phyloP scores from a whole-genome alignment of 2,797 vertebrate species.

The Momotus momota region DNA sequence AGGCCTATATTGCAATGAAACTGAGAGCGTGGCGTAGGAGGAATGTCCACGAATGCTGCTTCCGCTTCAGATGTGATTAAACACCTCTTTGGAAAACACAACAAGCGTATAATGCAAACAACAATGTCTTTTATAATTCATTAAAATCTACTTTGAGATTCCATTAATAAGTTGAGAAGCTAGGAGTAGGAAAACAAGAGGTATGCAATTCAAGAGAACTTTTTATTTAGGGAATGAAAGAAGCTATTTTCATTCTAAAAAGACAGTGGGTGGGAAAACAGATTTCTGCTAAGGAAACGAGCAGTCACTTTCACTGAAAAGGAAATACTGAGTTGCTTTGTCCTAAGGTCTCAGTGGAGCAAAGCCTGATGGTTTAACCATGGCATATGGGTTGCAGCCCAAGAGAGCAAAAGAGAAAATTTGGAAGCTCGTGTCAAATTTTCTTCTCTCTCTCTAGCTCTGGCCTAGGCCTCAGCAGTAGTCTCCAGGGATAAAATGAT shows the following conservation, averaged over 20 bases:
- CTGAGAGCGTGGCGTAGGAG: not conserved
- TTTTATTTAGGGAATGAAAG: not conserved
- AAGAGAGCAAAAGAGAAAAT: slow-evolving; percentile 70
- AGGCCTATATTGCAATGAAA: not conserved
- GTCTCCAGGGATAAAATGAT: slow-evolving; percentile 83
- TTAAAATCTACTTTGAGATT: not conserved
- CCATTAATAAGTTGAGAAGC: not conserved
- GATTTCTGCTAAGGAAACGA: slow-evolving; percentile 39
- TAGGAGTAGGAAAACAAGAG: not conserved
- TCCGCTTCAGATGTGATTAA: not conserved
- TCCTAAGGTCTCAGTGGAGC: slow-evolving; percentile 58
- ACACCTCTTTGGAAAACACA: not conserved
- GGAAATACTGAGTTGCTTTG: slow-evolving; percentile 58
- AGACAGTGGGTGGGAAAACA: slow-evolving; percentile 32
- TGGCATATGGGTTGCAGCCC: slow-evolving; percentile 81
- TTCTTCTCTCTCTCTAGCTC: slow-evolving; percentile 77
- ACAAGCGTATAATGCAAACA: not conserved
- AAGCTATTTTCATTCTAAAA: slow-evolving; percentile 47
- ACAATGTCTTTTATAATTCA: not conserved
- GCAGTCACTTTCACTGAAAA: slow-evolving; percentile 58
- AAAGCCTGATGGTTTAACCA: slow-evolving; percentile 74
- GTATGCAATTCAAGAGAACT: not conserved
- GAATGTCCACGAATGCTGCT: not conserved
- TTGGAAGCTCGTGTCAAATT: slow-evolving; percentile 76
- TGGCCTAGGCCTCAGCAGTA: slow-evolving; percentile 79